Base-by-base conservation (phyloP, 1,140 invertebrate species). In the Lordiphosa collinella region DNA sequence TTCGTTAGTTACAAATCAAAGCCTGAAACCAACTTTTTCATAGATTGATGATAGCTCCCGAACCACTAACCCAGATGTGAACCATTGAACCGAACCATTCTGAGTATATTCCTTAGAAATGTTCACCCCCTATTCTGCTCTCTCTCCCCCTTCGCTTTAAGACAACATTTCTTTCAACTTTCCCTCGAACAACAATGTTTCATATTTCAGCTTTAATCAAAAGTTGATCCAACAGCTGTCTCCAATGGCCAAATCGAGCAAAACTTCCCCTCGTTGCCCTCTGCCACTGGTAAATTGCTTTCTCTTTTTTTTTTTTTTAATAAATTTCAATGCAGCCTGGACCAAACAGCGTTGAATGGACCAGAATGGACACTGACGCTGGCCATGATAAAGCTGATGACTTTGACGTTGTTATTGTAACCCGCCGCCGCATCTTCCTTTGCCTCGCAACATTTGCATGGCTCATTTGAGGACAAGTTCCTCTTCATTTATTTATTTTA, bases 401-500 rank as follows among this genome's bases (percentile, higher is more conserved):
- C 36, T 52, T 22, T 47, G 10, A 25, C 34, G 3, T 47, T 5
- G 16, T 25, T 25, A 25, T 25, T 25, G 22, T 25, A 25, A 25
- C 22, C 22, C 22, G 22, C 9, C 48, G 36, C 12, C 8, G 9
- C 36, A 35, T n/a, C 46, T 40, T 31, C 36, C 14, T 25, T 32
- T 43, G 18, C 25, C 36, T 49, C 44, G 61, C 61, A 61, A 66
- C 71, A 82, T 82, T 82, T 82, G 76, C 76, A 82, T 84, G 78
- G 59, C 78, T 84, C 78, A 84, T 84, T 84, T 84, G 79, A 85
- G 63, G 47, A 76, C 67, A 80, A 80, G 67, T 80, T 86, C 64
- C 82, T 86, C 76, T 86, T 86, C 75, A 86, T 86, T 87, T 87
- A 87, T 87, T 87, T 87, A 87, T 87, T 87, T 87, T 87, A 87